These are phyloP conservation scores for Dipodomys spectabilis DNA, from an alignment of 2,113 vertebrate species.

Conservation along the genomic window DNA sequence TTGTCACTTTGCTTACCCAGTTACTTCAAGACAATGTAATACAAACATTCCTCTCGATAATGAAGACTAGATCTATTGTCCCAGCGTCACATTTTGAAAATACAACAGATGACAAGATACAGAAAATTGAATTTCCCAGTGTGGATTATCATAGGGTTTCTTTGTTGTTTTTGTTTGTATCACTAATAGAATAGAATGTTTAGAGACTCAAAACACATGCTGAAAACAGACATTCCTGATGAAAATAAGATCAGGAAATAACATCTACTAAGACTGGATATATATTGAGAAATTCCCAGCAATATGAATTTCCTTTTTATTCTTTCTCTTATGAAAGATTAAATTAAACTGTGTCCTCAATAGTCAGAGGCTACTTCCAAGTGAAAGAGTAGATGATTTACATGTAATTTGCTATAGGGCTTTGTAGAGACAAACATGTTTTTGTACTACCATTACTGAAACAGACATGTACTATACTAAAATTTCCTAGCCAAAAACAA, in stretches of 20 bases:
- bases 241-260: constrained; percentile 24
- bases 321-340: neutral
- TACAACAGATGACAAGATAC: neutral
- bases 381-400: constrained; percentile 12
- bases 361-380: neutral
- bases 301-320: neutral
- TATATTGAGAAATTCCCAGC: constrained; percentile 38
- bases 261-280: neutral
- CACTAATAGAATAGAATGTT: neutral
- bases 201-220: constrained; percentile 29
- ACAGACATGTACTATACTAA: constrained; percentile 3
- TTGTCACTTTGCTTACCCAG: neutral
- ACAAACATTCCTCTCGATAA: neutral
- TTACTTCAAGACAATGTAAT: constrained; percentile 22
- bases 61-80: neutral
- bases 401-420: constrained; percentile 27
- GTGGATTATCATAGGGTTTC: neutral
- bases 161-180: neutral
- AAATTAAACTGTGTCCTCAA: neutral
- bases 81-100: neutral
- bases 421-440: neutral
- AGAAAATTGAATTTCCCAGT: neutral
- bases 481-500: constrained; percentile 42
- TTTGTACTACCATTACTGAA: neutral
- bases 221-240: neutral